Percentiles rank a stretch among this genome's conserved stretches.
Evolutionary conservation across 2,888 invertebrate genomes (phyloP).

Genomic region (Melanostoma scalare): DNA sequence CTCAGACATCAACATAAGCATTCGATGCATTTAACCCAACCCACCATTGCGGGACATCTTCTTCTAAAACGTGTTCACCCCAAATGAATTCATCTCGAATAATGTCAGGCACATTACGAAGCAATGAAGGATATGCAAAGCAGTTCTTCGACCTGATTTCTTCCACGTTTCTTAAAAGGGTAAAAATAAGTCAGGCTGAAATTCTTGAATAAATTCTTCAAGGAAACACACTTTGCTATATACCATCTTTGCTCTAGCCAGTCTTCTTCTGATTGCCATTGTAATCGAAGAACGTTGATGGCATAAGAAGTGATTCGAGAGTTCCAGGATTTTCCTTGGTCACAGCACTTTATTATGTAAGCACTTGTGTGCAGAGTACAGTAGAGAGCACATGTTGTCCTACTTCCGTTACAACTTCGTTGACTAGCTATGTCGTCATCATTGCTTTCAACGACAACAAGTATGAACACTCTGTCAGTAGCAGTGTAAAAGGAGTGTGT

Average conservation of each 20-base stretch:
- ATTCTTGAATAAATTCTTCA: conserved; percentile 37
- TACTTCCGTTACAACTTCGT: conserved; percentile 65
- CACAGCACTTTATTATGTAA: conserved; percentile 64
- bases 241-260: conserved; percentile 21
- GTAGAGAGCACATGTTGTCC: conserved; percentile 60
- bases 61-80: too few species aligned
- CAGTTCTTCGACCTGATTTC: conserved; percentile 62
- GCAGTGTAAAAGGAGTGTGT: conserved; percentile 3
- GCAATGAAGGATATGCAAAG: conserved; percentile 52
- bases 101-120: conserved; percentile 53
- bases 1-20: too few species aligned
- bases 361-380: conserved; percentile 47
- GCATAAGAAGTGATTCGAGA: conserved; percentile 14
- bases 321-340: conserved; percentile 45
- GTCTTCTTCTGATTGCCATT: conserved; percentile 13
- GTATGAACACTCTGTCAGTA: conserved; percentile 14
- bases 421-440: conserved; percentile 35
- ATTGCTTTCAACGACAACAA: conserved; percentile 4
- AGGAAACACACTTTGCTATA: conserved; percentile 4
- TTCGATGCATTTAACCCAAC: too few species aligned
- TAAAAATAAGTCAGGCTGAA: conserved; percentile 6
- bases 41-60: too few species aligned
- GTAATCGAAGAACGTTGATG: conserved; percentile 59
- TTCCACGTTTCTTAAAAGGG: conserved; percentile 11
- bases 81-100: conserved; percentile 41